Percentiles rank a stretch among this genome's conserved stretches.
Conservation (phyloP, 2,888 invertebrate genomes). For the Ischnura elegans region DNA sequence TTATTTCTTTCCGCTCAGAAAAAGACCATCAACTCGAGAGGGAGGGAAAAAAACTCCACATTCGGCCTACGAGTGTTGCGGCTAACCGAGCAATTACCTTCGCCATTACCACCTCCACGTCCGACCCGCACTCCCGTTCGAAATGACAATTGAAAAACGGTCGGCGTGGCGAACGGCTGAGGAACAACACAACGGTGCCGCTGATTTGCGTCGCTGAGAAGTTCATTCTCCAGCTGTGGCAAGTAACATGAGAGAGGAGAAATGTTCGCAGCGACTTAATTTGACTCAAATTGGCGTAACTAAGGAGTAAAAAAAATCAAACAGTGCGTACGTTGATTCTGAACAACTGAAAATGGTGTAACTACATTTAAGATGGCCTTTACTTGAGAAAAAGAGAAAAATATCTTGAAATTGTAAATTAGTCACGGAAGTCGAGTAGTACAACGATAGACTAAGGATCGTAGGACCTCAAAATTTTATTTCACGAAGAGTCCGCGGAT, state of each 20-base stretch:
- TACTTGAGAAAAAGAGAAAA: too few species aligned
- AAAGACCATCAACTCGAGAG: background rate
- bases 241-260: background rate
- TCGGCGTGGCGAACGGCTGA: background rate
- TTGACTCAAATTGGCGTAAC: too few species aligned
- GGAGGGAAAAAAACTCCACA: too few species aligned
- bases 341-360: too few species aligned
- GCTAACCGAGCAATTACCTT: slow-evolving; percentile 1
- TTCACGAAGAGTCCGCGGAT: background rate
- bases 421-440: too few species aligned
- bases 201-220: background rate
- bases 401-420: too few species aligned
- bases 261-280: too few species aligned
- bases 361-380: too few species aligned
- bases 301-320: too few species aligned
- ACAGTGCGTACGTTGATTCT: too few species aligned
- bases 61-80: background rate
- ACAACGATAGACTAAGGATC: too few species aligned
- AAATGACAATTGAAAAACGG: background rate
- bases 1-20: background rate
- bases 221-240: background rate
- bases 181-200: background rate
- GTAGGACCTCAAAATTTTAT: background rate
- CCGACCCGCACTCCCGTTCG: background rate
- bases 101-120: background rate